These are phyloP conservation scores for Chirona hameri DNA, from an alignment of 2,888 invertebrate species.

Conservation along the genomic window DNA sequence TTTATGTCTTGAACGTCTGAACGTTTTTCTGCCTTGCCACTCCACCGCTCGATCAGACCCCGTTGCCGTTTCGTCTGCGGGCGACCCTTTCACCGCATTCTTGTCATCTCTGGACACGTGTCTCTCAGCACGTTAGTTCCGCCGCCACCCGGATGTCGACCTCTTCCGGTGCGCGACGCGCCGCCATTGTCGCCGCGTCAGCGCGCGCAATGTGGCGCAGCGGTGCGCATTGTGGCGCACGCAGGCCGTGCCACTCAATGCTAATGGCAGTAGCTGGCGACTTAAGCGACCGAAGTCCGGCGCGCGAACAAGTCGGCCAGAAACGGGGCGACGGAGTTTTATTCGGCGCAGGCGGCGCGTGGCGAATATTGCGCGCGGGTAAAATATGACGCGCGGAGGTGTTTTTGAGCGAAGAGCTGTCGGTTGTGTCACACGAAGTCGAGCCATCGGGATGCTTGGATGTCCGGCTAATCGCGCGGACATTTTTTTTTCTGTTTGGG, in stretches of 20 bases:
- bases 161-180: not conserved
- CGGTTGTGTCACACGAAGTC: too few species aligned
- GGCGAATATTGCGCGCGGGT: not conserved
- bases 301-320: not conserved
- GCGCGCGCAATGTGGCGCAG: not conserved
- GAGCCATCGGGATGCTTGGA: too few species aligned
- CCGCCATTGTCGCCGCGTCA: not conserved
- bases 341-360: not conserved
- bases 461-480: too few species aligned
- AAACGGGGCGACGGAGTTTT: not conserved
- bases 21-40: too few species aligned
- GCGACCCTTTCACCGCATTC: too few species aligned
- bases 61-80: too few species aligned
- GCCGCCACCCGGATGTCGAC: not conserved
- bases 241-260: not conserved
- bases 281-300: not conserved
- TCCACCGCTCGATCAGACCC: too few species aligned
- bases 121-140: not conserved
- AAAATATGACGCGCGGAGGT: too few species aligned
- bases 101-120: too few species aligned
- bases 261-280: not conserved
- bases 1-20: too few species aligned
- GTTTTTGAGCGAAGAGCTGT: too few species aligned
- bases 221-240: constrained; percentile 2
- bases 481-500: too few species aligned